Conservation (phyloP, 2,113 vertebrate species). For the Azemiops feae region DNA sequence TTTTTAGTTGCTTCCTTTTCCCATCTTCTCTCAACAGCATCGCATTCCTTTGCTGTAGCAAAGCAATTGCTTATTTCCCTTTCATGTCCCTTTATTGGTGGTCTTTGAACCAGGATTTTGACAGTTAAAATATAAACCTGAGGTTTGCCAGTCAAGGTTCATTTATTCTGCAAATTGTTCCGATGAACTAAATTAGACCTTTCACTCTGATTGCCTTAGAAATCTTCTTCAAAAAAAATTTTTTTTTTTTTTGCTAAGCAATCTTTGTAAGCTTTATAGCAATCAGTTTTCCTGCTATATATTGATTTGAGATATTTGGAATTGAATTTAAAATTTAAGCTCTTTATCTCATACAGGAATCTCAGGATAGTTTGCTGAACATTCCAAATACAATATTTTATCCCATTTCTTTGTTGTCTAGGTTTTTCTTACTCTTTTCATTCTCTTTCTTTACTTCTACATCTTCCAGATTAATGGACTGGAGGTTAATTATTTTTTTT, state of each 20-base stretch:
- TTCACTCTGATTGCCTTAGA: neutral
- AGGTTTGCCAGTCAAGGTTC: neutral
- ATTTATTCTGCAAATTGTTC: neutral
- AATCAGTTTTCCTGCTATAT: neutral
- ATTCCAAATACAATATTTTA: neutral
- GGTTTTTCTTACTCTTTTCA: neutral
- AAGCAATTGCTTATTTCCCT: neutral
- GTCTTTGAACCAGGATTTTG: neutral
- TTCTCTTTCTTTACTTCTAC: neutral
- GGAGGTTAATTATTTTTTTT: neutral
- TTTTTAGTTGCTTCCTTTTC: neutral
- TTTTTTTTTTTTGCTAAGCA: neutral
- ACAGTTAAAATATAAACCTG: neutral
- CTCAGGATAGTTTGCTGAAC: neutral
- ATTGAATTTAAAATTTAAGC: neutral
- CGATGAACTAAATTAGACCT: neutral
- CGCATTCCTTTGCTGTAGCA: neutral
- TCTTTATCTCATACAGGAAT: neutral
- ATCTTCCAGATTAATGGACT: neutral
- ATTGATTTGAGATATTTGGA: neutral
- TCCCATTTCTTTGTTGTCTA: neutral
- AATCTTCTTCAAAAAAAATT: neutral
- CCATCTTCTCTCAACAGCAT: neutral
- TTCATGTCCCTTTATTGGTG: neutral
- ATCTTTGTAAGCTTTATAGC: neutral